Evolutionary conservation across 2,888 invertebrate species (phyloP), one percentile per base, ranked within the genome.

Genomic region (Brenthis hecate): DNA sequence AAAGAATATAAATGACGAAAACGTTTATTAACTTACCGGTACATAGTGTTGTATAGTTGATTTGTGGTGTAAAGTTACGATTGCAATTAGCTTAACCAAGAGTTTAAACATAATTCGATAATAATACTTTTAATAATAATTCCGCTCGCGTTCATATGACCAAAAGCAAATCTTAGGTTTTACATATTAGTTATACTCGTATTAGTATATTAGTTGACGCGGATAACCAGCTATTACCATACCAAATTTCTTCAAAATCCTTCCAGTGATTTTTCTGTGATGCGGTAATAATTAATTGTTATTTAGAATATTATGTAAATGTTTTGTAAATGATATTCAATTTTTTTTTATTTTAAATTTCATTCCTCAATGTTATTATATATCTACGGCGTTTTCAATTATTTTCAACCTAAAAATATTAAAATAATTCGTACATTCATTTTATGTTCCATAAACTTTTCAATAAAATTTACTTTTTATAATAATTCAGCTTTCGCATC

Each of bases 41-140:
- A 80, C 69, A 68, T 77, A 83, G 74, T 85, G 84, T 66, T 79
- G 76, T 50, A 69, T 57, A 13, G 79, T 69, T 63, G n/a, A 28
- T 61, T 50, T 58, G 14, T 50, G 50, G 13, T n/a, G 55, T 6
- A 55, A 14, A 36, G 48, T 48, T 14, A 53, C n/a, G 23, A 66
- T 13, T 61, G 61, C 3, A 55, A 61, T 19, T 11, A 36, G 16
- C 2, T 60, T 19, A 14, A 13, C 3, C 19, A 3, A 23, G 0
- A 32, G 3, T 16, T 3, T 4, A n/a, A 36, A 3, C 47, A 55
- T 43, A 4, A 32, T 28, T 6, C n/a, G n/a, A n/a, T n/a, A n/a
- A n/a, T n/a, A n/a, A n/a, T n/a, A n/a, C n/a, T n/a, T n/a, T n/a
- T n/a, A n/a, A n/a, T n/a, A n/a, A n/a, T n/a, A n/a, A n/a, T n/a